These are phyloP conservation scores for Lasioglossum malachurum DNA, from an alignment of 2,888 invertebrate genomes.

Conservation along the genomic window DNA sequence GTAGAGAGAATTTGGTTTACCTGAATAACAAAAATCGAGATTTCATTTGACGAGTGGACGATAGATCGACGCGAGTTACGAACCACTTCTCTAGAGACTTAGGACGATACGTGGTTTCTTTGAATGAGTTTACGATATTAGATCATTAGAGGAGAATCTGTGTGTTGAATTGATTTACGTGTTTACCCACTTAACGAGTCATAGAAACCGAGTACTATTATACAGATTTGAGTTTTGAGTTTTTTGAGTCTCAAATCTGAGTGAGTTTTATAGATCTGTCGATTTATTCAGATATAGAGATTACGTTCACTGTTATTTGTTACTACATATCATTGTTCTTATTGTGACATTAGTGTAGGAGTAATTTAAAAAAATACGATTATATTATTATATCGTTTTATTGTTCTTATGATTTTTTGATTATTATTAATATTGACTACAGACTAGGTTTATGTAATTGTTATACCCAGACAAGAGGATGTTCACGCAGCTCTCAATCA, in stretches of 20 bases:
- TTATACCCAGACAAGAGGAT: slow-evolving; percentile 68
- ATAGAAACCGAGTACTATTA: slow-evolving; percentile 47
- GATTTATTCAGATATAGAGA: slow-evolving; percentile 44
- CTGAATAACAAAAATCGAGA: background rate
- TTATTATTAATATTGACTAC: slow-evolving; percentile 27
- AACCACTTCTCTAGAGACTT: slow-evolving; percentile 64
- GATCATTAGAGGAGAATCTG: slow-evolving; percentile 63
- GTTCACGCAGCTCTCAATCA: slow-evolving; percentile 80
- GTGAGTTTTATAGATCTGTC: slow-evolving; percentile 52
- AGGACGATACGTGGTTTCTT: slow-evolving; percentile 66
- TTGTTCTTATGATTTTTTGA: background rate
- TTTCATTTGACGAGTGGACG: background rate
- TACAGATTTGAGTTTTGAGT: slow-evolving; percentile 1
- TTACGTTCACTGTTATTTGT: slow-evolving; percentile 29
- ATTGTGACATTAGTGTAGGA: slow-evolving; percentile 58
- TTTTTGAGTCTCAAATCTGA: background rate
- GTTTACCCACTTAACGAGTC: slow-evolving; percentile 49
- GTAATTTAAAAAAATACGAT: slow-evolving; percentile 53
- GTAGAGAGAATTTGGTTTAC: background rate
- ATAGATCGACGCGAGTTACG: slow-evolving; percentile 48
- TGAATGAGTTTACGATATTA: slow-evolving; percentile 72
- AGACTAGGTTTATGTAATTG: slow-evolving; percentile 40
- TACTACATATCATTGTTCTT: slow-evolving; percentile 31
- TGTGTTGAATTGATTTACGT: slow-evolving; percentile 62
- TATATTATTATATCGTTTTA: background rate